Evolutionary conservation across 2,888 invertebrate genomes (phyloP).

Genomic region (Lasioglossum malachurum): DNA sequence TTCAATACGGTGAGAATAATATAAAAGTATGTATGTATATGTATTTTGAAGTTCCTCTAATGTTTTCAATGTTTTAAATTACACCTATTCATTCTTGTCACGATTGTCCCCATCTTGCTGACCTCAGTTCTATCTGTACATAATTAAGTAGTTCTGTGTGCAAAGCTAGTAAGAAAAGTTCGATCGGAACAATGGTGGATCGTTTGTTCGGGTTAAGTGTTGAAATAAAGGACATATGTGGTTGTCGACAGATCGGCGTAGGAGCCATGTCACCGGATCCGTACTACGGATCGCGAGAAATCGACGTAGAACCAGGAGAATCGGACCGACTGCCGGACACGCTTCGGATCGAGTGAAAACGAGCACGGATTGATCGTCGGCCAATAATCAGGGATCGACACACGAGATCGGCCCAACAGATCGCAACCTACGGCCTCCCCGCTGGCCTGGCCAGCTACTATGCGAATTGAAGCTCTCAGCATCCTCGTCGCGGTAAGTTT

Average conservation of each 20-base stretch:
- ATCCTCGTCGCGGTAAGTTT: constrained; percentile 91
- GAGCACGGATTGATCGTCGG: constrained; percentile 59
- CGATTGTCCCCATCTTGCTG: too few relatives aligned
- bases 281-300: constrained; percentile 76
- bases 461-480: constrained; percentile 92
- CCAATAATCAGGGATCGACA: constrained; percentile 77
- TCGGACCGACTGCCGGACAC: constrained; percentile 66
- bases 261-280: constrained; percentile 79
- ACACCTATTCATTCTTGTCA: too few relatives aligned
- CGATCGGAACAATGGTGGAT: constrained; percentile 6
- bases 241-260: constrained; percentile 68
- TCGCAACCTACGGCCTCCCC: constrained; percentile 85
- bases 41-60: too few relatives aligned
- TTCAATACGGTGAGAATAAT: too few relatives aligned
- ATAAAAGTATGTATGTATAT: too few relatives aligned
- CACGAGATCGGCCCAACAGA: constrained; percentile 77
- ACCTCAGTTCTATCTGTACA: too few relatives aligned
- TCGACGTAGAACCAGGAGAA: constrained; percentile 78
- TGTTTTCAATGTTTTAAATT: too few relatives aligned
- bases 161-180: neutral
- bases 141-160: neutral
- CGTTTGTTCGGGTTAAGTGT: neutral
- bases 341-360: constrained; percentile 61
- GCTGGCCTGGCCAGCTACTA: constrained; percentile 90
- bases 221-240: constrained; percentile 12